Evolutionary conservation across 2,797 vertebrate species (phyloP), one percentile per base, ranked within the genome.

Genomic region (Lutjanus campechanus): DNA sequence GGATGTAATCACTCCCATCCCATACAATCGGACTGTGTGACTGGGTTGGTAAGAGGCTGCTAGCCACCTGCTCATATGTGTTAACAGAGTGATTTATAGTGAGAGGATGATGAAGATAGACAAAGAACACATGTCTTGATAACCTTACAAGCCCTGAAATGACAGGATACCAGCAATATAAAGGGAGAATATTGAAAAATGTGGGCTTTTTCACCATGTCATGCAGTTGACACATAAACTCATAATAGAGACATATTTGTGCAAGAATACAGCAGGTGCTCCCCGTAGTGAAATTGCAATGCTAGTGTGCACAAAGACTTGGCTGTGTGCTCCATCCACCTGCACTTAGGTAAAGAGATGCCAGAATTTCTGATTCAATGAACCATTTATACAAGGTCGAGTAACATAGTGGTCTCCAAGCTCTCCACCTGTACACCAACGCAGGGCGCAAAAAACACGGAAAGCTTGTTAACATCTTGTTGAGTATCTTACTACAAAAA

Each of bases 321-420:
- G 85, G 88, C 89, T 91, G 90, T 92, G 78, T 86, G 60, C 79
- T 79, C 70, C 70, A 85, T 88, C 78, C 89, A 94, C 90, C 92
- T 93, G 90, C 81, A 85, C 75, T 86, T 79, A 22, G 74, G 77
- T 74, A 82, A 91, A 86, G 85, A 90, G 82, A 92, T 85, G 89
- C 77, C 86, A 79, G 82, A 83, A 91, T 88, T 86, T 91, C 78
- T 78, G 78, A 88, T 89, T 91, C 90, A 91, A 87, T 89, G 84
- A 89, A 88, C 82, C 82, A 85, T 92, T 91, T 91, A 85, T 83
- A 41, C 68, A 55, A 59, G 84, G 85, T 85, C 54, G 25, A 86
- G 79, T 88, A 79, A 86, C 87, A 80, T 11, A 66, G 69, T 41
- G 65, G 61, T 79, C 72, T 69, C 62, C 73, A 29, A 72, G 66